A percentile compares a stretch with the other conserved stretches of the same genome.
Evolutionary conservation across 2,797 vertebrate species (phyloP).

Genomic region (Otolemur crassicaudatus): DNA sequence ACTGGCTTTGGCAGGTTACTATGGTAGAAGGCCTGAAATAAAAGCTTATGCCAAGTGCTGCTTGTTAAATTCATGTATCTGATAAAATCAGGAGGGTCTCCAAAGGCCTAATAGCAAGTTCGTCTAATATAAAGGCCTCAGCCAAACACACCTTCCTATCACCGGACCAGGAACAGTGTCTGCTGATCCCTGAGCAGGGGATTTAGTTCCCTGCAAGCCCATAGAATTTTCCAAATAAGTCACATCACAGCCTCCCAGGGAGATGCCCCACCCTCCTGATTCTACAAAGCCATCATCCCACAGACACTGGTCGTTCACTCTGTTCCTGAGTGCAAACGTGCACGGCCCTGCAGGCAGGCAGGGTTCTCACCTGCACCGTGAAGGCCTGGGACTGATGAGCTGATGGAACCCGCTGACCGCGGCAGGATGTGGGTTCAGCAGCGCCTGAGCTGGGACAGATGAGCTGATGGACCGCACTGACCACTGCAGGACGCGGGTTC

Average conservation of each 20-base stretch:
- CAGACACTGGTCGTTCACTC: background rate
- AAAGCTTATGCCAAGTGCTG: background rate
- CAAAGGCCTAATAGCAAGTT: background rate
- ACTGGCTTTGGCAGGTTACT: background rate
- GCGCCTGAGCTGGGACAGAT: background rate
- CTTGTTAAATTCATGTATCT: background rate
- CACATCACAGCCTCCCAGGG: background rate
- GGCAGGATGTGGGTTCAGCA: background rate
- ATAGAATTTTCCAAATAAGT: background rate
- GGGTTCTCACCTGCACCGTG: too few species aligned
- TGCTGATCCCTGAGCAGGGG: background rate
- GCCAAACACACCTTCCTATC: background rate
- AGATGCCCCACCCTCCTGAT: background rate
- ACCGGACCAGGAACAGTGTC: background rate
- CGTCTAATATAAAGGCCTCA: rapidly evolving
- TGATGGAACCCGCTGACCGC: background rate
- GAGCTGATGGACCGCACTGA: too few species aligned
- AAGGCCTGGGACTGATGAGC: background rate
- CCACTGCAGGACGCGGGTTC: too few species aligned
- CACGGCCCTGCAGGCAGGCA: background rate
- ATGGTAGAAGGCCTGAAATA: background rate
- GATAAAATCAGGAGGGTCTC: background rate
- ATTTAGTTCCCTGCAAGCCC: background rate
- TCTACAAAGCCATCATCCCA: background rate
- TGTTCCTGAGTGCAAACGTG: background rate